Evolutionary conservation across 2,888 invertebrate species (phyloP).

Genomic region (Allolobophora icterica): DNA sequence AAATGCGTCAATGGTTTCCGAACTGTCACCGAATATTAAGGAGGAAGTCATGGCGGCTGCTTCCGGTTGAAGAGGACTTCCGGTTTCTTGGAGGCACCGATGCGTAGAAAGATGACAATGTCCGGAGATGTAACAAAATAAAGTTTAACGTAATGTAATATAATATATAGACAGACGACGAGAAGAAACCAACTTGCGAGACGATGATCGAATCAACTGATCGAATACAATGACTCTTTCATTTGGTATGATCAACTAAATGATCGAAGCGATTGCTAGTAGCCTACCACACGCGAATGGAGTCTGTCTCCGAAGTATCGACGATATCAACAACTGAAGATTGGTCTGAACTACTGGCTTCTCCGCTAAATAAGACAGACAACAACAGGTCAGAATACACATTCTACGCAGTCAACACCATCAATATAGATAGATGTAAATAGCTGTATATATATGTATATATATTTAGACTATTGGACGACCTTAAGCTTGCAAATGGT

Average conservation of each 20-base stretch:
- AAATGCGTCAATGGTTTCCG: neutral
- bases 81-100: neutral
- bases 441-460: neutral
- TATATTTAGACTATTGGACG: no score
- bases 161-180: neutral
- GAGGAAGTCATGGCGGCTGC: neutral
- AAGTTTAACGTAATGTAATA: no score
- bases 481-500: no score
- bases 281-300: neutral
- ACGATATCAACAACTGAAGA: no score
- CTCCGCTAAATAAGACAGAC: neutral
- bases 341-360: neutral
- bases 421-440: neutral
- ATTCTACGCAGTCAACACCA: neutral
- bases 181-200: neutral
- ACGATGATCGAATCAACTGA: neutral
- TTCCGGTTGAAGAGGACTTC: constrained; percentile 5
- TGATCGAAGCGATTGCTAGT: neutral
- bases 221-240: neutral
- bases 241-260: neutral
- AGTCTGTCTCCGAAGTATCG: neutral
- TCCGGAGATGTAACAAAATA: neutral
- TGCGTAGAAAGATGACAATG: neutral
- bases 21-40: accelerated
- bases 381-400: neutral